Evolutionary conservation across 2,797 vertebrate species (phyloP).

Genomic region (Scyliorhinus canicula): DNA sequence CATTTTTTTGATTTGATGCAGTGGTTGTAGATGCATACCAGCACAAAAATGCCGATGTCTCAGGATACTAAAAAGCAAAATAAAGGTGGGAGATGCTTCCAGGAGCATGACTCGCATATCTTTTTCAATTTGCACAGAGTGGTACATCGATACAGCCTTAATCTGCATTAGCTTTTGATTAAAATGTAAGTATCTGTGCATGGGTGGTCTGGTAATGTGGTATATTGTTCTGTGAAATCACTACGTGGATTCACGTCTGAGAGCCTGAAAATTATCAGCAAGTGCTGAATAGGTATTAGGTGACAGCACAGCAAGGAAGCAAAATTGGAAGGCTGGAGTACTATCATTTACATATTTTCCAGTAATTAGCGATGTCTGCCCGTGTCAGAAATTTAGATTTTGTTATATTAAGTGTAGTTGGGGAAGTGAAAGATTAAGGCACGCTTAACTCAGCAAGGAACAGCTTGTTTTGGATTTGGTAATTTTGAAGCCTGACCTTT

Average conservation of each 20-base stretch:
- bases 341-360: background rate
- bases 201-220: background rate
- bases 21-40: background rate
- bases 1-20: background rate
- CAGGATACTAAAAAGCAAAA: background rate
- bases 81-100: background rate
- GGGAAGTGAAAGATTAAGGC: background rate
- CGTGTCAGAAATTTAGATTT: background rate
- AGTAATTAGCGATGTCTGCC: background rate
- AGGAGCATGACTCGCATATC: too few relatives aligned
- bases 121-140: constrained; percentile 7
- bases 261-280: background rate
- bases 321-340: background rate
- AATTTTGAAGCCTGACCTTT: constrained; percentile 12
- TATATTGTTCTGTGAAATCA: background rate
- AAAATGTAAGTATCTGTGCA: background rate
- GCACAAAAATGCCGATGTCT: background rate
- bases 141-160: background rate
- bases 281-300: background rate
- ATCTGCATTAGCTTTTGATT: background rate
- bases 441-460: background rate
- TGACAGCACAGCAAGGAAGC: background rate
- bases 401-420: background rate
- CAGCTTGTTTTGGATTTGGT: background rate
- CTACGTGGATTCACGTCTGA: background rate